Evolutionary conservation across 2,888 invertebrate species (phyloP), one percentile per base, ranked within the genome.

Genomic region (Stictocephala bisonia): DNA sequence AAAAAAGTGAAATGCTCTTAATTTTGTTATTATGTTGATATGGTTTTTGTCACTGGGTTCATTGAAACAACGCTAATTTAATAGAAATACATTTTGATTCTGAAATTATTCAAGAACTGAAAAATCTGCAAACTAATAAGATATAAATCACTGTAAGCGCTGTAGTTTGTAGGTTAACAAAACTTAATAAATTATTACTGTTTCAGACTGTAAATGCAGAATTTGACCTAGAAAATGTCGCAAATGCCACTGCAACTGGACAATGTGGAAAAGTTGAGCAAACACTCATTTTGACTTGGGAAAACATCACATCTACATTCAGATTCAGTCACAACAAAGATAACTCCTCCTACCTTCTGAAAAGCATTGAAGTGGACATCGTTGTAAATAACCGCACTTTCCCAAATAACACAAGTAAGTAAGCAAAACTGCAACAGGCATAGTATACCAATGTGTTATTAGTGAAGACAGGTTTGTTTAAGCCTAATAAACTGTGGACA

Each of bases 161-260:
- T n/a, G n/a, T n/a, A n/a, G n/a, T n/a, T n/a, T n/a, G n/a, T n/a
- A n/a, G n/a, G n/a, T n/a, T n/a, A n/a, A n/a, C n/a, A n/a, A n/a
- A n/a, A n/a, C n/a, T n/a, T n/a, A n/a, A n/a, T n/a, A n/a, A 53
- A 73, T 20, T 73, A 48, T 35, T 35, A 48, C 44, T 56, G 48
- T 68, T 73, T 44, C 35, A 69, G 69, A 31, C 73, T 50, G 15
- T 68, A 27, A n/a, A 70, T 48, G 3, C 56, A 27, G 26, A 13
- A 60, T 51, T 51, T 15, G 26, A 56, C 11, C 27, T 29, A 1
- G 73, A 73, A 24, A 11, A 22, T 15, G 44, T 50, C 9, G 20
- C 13, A 22, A 50, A 35, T 22, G 26, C 40, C 26, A 51, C 53
- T 44, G 51, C 50, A 40, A 53, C 20, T 18, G 29, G 35, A 11